Base-by-base conservation (phyloP, 2,113 vertebrate species). In the Nettapus auritus region DNA sequence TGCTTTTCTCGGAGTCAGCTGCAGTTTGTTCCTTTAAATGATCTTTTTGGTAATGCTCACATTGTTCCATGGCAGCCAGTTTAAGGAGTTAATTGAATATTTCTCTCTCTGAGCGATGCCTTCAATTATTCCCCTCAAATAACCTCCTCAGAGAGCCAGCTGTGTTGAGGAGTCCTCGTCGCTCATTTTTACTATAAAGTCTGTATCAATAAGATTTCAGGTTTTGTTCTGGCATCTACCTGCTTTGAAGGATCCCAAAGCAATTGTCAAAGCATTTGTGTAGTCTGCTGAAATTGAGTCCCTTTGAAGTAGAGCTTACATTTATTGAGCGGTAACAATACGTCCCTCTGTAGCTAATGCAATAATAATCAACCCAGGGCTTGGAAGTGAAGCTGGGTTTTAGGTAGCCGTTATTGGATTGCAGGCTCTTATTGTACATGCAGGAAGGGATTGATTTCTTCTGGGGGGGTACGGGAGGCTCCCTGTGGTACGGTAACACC, bases 311-410 rank as follows among this genome's bases (percentile, higher is more conserved):
- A 50, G 79, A 80, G 60, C 28, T 88, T 2, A 38, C 79, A 40
- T 77, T 56, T 88, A 52, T 2, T 44, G 76, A 52, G 59, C 3
- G 0, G 12, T 33, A 53, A 94, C 95, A 91, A 91, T 89, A 56
- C 42, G 2, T 42, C 68, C 68, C 63, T 86, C 67, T 46, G 2
- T 57, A 79, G 94, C 88, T 95, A 92, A 94, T 94, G 94, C 90
- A 95, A 88, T 86, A 97, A 95, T 96, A 82, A 97, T 96, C 92
- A 93, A 34, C 64, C 57, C 82, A 10, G 80, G 85, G 50, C 94
- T 67, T 36, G 92, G 40, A n/a, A 80, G 59, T 15, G 95, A 92
- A 38, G 55, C 67, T 71, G 18, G 94, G 82, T 33, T 77, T 85
- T 29, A 82, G 89, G 3, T 62, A n/a, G 94, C 96, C 46, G 55